phyloP scores from a whole-genome alignment of 2,888 invertebrate genomes.

The Allacma fusca region DNA sequence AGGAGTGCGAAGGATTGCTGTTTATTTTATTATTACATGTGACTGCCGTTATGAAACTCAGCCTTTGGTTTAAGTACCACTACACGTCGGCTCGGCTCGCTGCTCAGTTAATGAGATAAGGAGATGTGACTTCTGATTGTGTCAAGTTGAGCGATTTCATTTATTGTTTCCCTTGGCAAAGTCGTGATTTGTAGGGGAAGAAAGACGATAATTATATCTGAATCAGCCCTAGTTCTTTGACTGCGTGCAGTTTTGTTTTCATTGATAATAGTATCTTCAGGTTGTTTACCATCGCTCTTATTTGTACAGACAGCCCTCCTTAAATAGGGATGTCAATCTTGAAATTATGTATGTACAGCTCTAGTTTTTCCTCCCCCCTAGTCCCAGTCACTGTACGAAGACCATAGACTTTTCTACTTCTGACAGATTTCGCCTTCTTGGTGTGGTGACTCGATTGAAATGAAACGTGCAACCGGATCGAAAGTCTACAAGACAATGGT shows the following conservation, averaged over 20 bases:
- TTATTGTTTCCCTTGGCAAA: slow-evolving; percentile 17
- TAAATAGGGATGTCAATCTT: not conserved
- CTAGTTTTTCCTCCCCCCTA: no score
- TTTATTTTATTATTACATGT: no score
- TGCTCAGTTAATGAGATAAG: not conserved
- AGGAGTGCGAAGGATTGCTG: no score
- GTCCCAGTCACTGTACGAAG: not conserved
- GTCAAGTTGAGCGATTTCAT: slow-evolving; percentile 30
- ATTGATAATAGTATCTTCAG: no score
- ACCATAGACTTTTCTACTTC: not conserved
- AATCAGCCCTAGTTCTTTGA: not conserved
- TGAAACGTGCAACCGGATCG: slow-evolving; percentile 28
- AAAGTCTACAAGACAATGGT: slow-evolving; percentile 19
- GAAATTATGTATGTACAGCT: no score
- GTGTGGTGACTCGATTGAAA: not conserved
- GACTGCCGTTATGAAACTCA: no score
- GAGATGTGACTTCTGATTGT: slow-evolving; percentile 26
- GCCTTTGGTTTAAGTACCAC: no score
- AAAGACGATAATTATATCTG: not conserved
- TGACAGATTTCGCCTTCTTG: not conserved
- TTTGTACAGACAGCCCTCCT: no score
- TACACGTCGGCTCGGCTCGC: no score
- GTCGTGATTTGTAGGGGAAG: not conserved
- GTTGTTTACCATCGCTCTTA: no score
- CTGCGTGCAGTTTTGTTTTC: no score